phyloP scores from a whole-genome alignment of 2,113 vertebrate genomes.

The Tretioscincus oriximinensis region DNA sequence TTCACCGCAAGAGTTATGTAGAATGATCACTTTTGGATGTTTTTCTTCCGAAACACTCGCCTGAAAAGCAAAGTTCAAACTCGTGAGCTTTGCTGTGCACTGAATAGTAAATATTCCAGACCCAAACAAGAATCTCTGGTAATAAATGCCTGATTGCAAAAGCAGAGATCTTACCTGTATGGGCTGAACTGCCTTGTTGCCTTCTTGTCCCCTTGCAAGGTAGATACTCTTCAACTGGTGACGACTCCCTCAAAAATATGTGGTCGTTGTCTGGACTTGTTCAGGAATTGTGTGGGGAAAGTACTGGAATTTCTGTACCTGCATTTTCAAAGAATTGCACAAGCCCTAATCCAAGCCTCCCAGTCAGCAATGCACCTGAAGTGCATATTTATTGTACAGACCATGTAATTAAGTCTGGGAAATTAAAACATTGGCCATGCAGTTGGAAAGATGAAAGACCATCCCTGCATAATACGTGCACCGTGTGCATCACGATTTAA shows the following conservation, averaged over 20 bases:
- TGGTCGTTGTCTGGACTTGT: conserved; percentile 77
- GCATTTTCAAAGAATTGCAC: conserved; percentile 62
- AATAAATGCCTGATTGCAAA: neutral
- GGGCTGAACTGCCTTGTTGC: conserved; percentile 10
- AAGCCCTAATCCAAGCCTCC: conserved; percentile 51
- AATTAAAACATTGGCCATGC: conserved; percentile 17
- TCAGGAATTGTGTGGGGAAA: conserved; percentile 66
- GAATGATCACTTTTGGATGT: conserved; percentile 11
- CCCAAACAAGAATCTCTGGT: neutral
- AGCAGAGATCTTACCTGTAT: conserved; percentile 59
- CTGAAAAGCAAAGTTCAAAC: neutral
- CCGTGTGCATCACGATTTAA: too few species aligned
- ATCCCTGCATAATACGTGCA: neutral
- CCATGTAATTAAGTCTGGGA: conserved; percentile 62
- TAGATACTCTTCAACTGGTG: conserved; percentile 42
- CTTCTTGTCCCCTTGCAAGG: conserved; percentile 50
- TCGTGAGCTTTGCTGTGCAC: neutral
- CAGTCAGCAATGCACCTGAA: conserved; percentile 33
- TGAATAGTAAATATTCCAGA: neutral
- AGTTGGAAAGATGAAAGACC: neutral
- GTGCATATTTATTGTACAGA: conserved; percentile 43
- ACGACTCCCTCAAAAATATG: conserved; percentile 71
- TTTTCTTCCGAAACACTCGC: neutral
- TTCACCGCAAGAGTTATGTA: neutral
- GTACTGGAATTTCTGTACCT: conserved; percentile 65